phyloP scores from a whole-genome alignment of 2,888 invertebrate species.

The Aplocera efformata region DNA sequence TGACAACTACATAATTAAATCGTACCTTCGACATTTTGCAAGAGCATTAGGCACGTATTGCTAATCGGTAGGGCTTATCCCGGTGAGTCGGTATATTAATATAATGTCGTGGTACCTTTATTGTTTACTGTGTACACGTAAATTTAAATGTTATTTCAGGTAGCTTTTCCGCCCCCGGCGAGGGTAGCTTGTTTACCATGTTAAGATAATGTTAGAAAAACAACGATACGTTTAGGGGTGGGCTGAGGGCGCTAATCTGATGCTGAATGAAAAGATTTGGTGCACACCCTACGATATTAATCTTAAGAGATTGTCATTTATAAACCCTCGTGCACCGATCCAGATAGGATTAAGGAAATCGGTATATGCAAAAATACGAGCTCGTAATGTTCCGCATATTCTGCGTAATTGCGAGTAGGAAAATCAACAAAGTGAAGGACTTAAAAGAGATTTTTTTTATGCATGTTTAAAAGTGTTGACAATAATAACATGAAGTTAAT shows the following conservation, averaged over 20 bases:
- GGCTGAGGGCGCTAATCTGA: slow-evolving; percentile 63
- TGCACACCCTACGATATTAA: slow-evolving; percentile 58
- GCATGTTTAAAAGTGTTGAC: not conserved
- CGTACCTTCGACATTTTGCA: slow-evolving; percentile 21
- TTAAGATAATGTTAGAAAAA: slow-evolving; percentile 69
- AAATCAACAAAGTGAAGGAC: slow-evolving; percentile 4
- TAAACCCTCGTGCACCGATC: slow-evolving; percentile 24
- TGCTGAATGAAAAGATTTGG: slow-evolving; percentile 71
- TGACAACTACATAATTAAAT: slow-evolving; percentile 26
- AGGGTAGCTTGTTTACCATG: slow-evolving; percentile 51
- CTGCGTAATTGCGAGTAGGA: slow-evolving; percentile 1
- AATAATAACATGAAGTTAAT: too few relatives aligned
- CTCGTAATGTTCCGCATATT: slow-evolving; percentile 5
- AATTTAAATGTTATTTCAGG: slow-evolving; percentile 53
- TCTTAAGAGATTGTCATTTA: slow-evolving; percentile 40
- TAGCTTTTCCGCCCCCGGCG: slow-evolving; percentile 37
- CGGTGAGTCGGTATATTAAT: slow-evolving; percentile 26
- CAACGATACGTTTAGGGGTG: slow-evolving; percentile 56
- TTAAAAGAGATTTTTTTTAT: slow-evolving; percentile 1
- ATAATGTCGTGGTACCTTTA: slow-evolving; percentile 25
- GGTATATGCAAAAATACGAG: slow-evolving; percentile 7
- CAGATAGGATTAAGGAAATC: too few relatives aligned
- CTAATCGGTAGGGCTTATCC: slow-evolving; percentile 20
- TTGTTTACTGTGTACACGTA: slow-evolving; percentile 22
- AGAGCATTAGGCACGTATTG: slow-evolving; percentile 23